Base-by-base conservation (phyloP, 2,797 vertebrate species). In the Epinephelus coioides region DNA sequence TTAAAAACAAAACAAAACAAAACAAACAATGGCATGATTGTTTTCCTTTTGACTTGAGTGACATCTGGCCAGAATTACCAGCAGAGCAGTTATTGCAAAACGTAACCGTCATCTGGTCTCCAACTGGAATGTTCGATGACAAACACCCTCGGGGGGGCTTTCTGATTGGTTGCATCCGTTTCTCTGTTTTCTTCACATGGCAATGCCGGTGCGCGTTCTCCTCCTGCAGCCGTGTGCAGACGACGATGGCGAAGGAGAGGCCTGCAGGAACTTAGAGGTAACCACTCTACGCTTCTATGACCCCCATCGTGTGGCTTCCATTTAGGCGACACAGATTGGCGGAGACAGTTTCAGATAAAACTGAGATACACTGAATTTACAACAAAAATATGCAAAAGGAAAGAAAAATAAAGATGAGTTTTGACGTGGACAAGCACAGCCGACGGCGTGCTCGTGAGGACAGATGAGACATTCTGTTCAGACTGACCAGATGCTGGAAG, bases 11-110 rank as follows among this genome's bases (percentile, higher is more conserved):
- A 95, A 93, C 94, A 96, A 95, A 95, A 95, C 93, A 95, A 94
- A 94, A 95, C 91, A 96, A 94, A 96, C 94, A 96, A 97, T 97
- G 97, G 97, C 96, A 96, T 97, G 96, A 97, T 97, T 97, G 97
- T 96, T 97, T 96, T 90, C 94, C 78, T 96, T 88, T 86, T 77
- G 53, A 75, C 78, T 81, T 66, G 69, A 80, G 78, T 73, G 83
- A 88, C 83, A 80, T 83, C 83, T 79, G 81, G 79, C 81, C 93
- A 96, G 95, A 97, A 85, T 86, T 85, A 79, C 74, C 87, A 77
- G 64, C 81, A 67, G 82, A 89, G 95, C 95, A 92, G 95, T 96
- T 96, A 96, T 96, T 97, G 95, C 95, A 94, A 91, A 89, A 91
- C 64, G 14, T 60, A 85, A 86, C 82, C 82, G 53, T 85, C 79